A percentile compares a stretch with the other conserved stretches of the same genome.
Evolutionary conservation across 2,888 invertebrate species (phyloP).

Genomic region (Adelognathus sp.): DNA sequence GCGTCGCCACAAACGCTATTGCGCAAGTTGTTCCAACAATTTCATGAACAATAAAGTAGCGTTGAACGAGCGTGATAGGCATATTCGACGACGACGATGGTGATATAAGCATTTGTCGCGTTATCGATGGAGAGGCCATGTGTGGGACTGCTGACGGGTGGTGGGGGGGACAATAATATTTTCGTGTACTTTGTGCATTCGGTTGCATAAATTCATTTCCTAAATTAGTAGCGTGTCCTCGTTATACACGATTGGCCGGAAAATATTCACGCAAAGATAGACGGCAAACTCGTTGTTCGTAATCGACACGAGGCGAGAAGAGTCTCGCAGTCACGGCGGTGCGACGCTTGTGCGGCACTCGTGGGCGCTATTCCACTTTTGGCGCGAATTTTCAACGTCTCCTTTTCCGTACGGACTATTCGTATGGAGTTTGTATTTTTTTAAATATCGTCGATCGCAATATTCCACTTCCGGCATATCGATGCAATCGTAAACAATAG

Average conservation of each 20-base stretch:
- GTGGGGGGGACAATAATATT: neutral
- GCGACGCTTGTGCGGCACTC: neutral
- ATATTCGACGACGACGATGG: neutral
- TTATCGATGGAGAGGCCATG: neutral
- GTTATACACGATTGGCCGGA: neutral
- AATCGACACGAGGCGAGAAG: neutral
- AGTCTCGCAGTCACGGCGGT: neutral
- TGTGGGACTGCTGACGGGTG: neutral
- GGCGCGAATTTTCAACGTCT: neutral
- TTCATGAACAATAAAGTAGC: conserved; percentile 13
- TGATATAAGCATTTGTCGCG: neutral
- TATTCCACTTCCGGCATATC: too few species aligned
- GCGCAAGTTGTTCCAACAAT: conserved; percentile 19
- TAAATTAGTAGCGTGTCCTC: conserved; percentile 20
- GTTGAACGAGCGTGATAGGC: neutral
- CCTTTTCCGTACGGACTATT: neutral
- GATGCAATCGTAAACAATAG: too few species aligned
- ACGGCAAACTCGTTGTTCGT: neutral
- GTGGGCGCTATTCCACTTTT: neutral
- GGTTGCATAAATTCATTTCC: conserved; percentile 21
- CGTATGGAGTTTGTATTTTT: neutral
- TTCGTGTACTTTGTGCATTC: conserved; percentile 9
- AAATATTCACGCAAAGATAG: neutral
- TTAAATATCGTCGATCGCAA: too few species aligned
- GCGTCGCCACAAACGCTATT: neutral